Evolutionary conservation across 2,888 invertebrate species (phyloP).

Genomic region (Lasioglossum oenotherae): DNA sequence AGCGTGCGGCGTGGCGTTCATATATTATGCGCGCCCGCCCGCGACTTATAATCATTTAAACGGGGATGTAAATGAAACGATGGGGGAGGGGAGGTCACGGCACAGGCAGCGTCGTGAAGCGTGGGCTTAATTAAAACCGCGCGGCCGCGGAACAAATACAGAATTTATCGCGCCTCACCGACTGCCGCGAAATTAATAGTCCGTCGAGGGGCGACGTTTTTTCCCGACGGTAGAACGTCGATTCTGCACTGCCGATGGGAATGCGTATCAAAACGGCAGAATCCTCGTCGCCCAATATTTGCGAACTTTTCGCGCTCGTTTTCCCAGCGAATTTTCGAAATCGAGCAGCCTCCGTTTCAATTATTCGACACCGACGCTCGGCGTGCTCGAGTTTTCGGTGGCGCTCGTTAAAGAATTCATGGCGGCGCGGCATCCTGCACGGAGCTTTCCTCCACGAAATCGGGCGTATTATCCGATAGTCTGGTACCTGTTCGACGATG

Average conservation of each 20-base stretch:
- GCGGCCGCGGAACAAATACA: constrained; percentile 34
- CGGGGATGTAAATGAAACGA: constrained; percentile 48
- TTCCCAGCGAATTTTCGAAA: background rate
- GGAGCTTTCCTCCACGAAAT: background rate
- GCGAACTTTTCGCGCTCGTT: background rate
- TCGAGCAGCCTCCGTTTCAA: background rate
- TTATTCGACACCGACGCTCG: background rate
- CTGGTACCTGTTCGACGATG: background rate
- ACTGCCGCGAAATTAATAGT: constrained; percentile 38
- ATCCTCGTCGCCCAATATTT: background rate
- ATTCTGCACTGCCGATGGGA: background rate
- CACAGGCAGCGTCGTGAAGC: background rate
- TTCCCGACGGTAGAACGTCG: background rate
- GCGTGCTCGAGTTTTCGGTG: background rate
- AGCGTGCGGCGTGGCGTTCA: background rate
- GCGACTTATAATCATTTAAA: constrained; percentile 52
- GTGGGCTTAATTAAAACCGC: constrained; percentile 50
- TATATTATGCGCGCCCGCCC: constrained; percentile 40
- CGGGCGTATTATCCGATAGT: background rate
- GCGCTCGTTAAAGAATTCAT: background rate
- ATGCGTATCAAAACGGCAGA: background rate
- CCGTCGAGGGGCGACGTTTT: background rate
- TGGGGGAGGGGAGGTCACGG: background rate
- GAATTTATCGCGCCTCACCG: constrained; percentile 35
- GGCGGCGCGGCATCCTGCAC: background rate